Evolutionary conservation across 2,888 invertebrate genomes (phyloP).

Genomic region (Eupithecia dodoneata): DNA sequence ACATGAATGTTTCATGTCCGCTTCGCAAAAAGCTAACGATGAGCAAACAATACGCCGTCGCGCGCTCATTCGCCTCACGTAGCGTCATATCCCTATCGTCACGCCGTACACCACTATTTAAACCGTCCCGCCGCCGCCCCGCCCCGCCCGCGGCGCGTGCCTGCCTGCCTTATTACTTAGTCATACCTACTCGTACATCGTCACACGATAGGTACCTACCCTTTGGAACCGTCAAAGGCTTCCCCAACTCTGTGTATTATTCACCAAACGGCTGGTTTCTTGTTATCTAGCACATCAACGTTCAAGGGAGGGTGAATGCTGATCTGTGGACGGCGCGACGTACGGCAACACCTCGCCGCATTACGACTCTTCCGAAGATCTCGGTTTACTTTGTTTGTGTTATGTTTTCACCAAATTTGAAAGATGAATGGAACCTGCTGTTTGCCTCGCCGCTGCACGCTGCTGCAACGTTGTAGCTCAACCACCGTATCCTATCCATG

Average conservation of each 20-base stretch:
- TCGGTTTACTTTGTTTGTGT: not conserved
- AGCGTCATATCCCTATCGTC: slow-evolving; percentile 43
- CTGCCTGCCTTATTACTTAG: slow-evolving; percentile 1
- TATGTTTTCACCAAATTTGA: not conserved
- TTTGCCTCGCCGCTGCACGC: not conserved
- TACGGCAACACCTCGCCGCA: not conserved
- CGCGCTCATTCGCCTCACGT: slow-evolving; percentile 38
- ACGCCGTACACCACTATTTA: slow-evolving; percentile 40
- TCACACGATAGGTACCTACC: not conserved
- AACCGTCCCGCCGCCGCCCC: slow-evolving; percentile 36
- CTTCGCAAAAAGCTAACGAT: slow-evolving; percentile 31
- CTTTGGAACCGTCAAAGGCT: not conserved
- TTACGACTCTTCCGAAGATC: not conserved
- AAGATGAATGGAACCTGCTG: not conserved
- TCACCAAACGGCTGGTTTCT: slow-evolving; percentile 2
- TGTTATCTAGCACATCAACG: not conserved
- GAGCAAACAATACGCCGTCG: slow-evolving; percentile 30
- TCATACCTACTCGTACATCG: slow-evolving; percentile 6
- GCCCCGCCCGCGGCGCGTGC: slow-evolving; percentile 10
- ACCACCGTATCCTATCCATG: not conserved
- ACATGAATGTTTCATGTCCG: slow-evolving; percentile 42
- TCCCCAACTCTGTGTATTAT: slow-evolving; percentile 4
- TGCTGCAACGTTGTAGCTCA: not conserved
- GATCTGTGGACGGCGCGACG: not conserved
- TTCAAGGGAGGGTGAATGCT: not conserved